Evolutionary conservation across 1,140 invertebrate genomes (phyloP), one percentile per base, ranked within the genome.

Genomic region (Formica selysi): DNA sequence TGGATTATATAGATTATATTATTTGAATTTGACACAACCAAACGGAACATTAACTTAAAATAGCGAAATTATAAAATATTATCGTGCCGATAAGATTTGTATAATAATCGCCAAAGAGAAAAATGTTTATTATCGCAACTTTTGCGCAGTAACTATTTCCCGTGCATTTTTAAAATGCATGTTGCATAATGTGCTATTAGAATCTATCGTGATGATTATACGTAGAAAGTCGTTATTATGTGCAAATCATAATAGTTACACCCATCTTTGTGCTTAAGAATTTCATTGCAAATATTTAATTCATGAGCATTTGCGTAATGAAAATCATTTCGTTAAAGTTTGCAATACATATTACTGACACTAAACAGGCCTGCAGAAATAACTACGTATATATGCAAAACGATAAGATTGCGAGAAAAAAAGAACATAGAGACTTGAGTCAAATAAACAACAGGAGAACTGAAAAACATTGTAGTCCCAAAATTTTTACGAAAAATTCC

Each of bases 211-310:
- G 68, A 57, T 73, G 51, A 54, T 73, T 83, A 36, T 41, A 61
- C 68, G 54, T 70, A 41, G 38, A 81, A 73, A 81, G 54, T 73
- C 68, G n/a, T 26, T 83, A 74, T 61, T 83, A 74, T 70, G 29
- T 83, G 79, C 54, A 70, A 83, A 83, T 62, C 38, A n/a, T 70
- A n/a, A 74, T n/a, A 70, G 38, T 74, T 70, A 68, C 67, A 61
- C 54, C 68, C 68, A 68, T 41, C 67, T 62, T 19, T n/a, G 13
- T 32, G n/a, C 16, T 44, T 44, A 44, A 73, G 44, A 83, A 62
- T 83, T 61, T 22, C 79, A 74, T 48, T 7, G 38, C 54, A 36
- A 61, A 83, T 74, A 74, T 29, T 74, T 61, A 22, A 38, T 22
- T 41, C 38, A 41, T 29, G 26, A 44, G n/a, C 68, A 61, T 83